Evolutionary conservation across 2,888 invertebrate species (phyloP).

Genomic region (Protonemura montana): DNA sequence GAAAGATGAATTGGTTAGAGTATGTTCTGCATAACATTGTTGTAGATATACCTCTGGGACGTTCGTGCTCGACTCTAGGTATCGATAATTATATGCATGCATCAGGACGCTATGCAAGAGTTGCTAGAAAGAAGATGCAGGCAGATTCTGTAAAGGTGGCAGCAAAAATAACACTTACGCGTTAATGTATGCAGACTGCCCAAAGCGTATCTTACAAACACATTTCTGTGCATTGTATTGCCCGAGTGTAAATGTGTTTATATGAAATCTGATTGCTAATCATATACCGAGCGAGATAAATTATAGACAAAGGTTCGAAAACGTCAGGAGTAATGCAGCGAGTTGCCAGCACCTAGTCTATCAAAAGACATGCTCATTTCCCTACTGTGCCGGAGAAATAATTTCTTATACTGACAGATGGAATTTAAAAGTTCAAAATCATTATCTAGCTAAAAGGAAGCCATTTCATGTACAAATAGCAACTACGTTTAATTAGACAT

Average conservation of each 20-base stretch:
- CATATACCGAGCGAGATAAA: conserved; percentile 24
- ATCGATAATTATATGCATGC: conserved; percentile 37
- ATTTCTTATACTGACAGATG: conserved; percentile 3
- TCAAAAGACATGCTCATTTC: neutral
- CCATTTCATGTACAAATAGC: conserved; percentile 37
- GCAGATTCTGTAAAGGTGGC: neutral
- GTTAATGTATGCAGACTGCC: conserved; percentile 37
- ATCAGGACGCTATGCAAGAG: too few species aligned
- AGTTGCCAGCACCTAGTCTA: conserved; percentile 13
- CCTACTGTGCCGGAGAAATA: neutral
- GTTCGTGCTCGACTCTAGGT: neutral
- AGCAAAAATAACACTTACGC: conserved; percentile 22
- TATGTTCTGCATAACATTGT: neutral
- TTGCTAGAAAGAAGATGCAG: neutral
- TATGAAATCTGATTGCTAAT: conserved; percentile 32
- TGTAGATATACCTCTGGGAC: neutral
- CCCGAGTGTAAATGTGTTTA: neutral
- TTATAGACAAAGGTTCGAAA: conserved; percentile 13
- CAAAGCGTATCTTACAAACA: conserved; percentile 31
- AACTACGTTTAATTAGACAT: conserved; percentile 20
- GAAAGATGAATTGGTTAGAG: neutral
- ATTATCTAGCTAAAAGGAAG: conserved; percentile 41
- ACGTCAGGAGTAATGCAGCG: conserved; percentile 26
- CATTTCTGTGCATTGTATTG: conserved; percentile 19
- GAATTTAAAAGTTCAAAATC: conserved; percentile 36